Evolutionary conservation across 1,140 invertebrate genomes (phyloP).

Genomic region (Homalodisca vitripennis): DNA sequence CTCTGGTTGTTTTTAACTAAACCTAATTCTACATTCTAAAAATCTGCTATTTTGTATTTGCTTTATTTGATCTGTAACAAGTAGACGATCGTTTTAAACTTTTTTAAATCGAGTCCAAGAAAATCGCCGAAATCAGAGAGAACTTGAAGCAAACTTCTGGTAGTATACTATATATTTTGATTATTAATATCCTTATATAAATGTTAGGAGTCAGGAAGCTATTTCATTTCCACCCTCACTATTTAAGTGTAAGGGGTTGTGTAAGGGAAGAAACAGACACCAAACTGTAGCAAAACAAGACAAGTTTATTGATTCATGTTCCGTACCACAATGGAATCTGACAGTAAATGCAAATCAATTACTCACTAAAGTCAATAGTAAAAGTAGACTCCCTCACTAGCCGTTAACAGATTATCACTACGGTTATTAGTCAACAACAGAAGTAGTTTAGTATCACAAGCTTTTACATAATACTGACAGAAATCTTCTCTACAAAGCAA

Average conservation of each 20-base stretch:
- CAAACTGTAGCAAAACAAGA: conserved; percentile 8
- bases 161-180: too few relatives aligned
- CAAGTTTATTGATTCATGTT: neutral
- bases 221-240: too few relatives aligned
- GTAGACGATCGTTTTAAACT: too few relatives aligned
- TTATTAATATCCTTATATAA: too few relatives aligned
- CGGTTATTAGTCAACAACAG: conserved; percentile 11
- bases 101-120: too few relatives aligned
- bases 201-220: too few relatives aligned
- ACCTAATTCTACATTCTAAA: too few relatives aligned
- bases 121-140: too few relatives aligned
- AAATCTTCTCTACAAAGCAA: neutral
- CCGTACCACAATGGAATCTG: neutral
- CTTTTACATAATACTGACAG: conserved; percentile 8
- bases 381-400: neutral
- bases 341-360: conserved; percentile 14
- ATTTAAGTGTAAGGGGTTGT: neutral
- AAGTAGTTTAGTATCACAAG: conserved; percentile 18
- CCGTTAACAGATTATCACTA: neutral
- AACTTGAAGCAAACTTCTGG: too few relatives aligned
- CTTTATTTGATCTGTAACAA: too few relatives aligned
- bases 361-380: conserved; percentile 8
- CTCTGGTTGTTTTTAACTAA: too few relatives aligned
- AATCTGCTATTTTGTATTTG: too few relatives aligned
- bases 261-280: neutral